phyloP scores from a whole-genome alignment of 2,888 invertebrate genomes.

The Zygogramma bicolorata region DNA sequence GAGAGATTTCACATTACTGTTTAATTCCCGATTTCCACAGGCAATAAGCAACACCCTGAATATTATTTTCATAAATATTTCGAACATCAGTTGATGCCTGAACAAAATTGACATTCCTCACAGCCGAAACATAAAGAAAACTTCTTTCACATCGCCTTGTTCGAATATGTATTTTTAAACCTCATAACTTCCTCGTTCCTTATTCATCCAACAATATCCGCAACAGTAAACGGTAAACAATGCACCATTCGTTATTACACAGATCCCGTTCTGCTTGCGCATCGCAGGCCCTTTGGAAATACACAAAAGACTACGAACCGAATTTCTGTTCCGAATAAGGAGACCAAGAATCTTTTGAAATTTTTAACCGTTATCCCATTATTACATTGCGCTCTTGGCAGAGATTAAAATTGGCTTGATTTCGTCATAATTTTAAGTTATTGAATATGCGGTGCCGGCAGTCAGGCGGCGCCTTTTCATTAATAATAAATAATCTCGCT shows the following conservation, averaged over 20 bases:
- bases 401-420: constrained; percentile 35
- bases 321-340: constrained; percentile 33
- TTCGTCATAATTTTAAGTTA: constrained; percentile 30
- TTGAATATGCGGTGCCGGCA: constrained; percentile 21
- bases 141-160: not conserved
- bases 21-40: too few species aligned
- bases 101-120: not conserved
- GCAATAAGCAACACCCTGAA: not conserved
- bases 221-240: not conserved
- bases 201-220: not conserved
- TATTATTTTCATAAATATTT: not conserved
- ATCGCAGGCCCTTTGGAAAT: not conserved
- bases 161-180: too few species aligned
- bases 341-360: constrained; percentile 21
- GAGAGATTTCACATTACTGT: too few species aligned
- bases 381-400: constrained; percentile 23
- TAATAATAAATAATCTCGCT: constrained; percentile 28
- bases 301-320: constrained; percentile 29
- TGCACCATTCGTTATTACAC: not conserved
- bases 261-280: not conserved
- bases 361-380: constrained; percentile 29
- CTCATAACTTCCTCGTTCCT: too few species aligned
- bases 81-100: not conserved
- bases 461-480: constrained; percentile 28
- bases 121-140: not conserved